phyloP scores from a whole-genome alignment of 1,140 invertebrate species.

The Apis florea region DNA sequence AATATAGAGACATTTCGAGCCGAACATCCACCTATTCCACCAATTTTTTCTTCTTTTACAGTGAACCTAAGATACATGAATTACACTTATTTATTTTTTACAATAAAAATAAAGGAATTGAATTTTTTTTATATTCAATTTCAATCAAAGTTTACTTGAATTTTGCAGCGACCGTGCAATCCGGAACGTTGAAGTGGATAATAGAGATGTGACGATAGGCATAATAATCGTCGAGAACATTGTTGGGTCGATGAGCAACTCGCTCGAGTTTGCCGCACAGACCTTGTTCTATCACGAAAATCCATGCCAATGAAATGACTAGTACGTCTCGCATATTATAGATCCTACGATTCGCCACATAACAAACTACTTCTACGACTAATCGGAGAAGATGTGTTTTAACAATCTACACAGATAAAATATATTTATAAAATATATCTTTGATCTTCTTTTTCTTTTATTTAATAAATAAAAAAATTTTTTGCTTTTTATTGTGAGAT shows the following conservation, averaged over 20 bases:
- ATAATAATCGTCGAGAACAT: constrained; percentile 72
- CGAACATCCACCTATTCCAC: constrained; percentile 79
- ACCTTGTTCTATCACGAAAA: constrained; percentile 60
- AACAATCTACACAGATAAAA: background rate
- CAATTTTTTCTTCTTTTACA: constrained; percentile 74
- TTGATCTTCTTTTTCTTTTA: too few species aligned
- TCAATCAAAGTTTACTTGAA: constrained; percentile 74
- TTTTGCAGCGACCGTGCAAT: constrained; percentile 68
- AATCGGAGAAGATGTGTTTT: background rate
- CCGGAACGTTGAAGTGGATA: constrained; percentile 76
- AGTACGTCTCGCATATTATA: constrained; percentile 72
- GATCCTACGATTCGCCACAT: constrained; percentile 60
- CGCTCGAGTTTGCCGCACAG: constrained; percentile 67
- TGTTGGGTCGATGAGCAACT: constrained; percentile 70
- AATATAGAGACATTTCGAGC: constrained; percentile 83
- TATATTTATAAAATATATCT: background rate
- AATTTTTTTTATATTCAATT: background rate
- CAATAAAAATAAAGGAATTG: background rate
- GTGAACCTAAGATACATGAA: constrained; percentile 68
- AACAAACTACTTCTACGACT: constrained; percentile 43
- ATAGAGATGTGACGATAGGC: constrained; percentile 77
- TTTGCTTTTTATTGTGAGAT: too few species aligned
- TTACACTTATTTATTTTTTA: background rate
- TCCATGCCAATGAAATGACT: constrained; percentile 65
- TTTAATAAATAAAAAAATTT: background rate